Conservation (phyloP, 2,797 vertebrate genomes). For the Crocodylus rhombifer region DNA sequence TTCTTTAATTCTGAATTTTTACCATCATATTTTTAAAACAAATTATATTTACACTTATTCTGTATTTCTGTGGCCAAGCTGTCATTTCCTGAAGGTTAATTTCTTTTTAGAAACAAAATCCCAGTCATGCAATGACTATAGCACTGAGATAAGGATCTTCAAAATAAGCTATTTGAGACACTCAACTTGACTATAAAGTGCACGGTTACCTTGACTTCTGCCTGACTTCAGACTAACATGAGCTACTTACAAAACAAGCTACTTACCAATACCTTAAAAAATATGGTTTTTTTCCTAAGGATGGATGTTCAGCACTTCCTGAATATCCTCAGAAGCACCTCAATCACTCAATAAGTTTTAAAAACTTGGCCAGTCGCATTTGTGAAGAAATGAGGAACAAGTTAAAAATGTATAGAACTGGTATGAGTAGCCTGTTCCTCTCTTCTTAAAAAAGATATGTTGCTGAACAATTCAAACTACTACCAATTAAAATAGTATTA, state of each 20-base stretch:
- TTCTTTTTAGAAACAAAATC: background rate
- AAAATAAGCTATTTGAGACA: background rate
- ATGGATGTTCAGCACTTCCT: background rate
- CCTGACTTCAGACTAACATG: too few species aligned
- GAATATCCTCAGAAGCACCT: background rate
- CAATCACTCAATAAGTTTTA: background rate
- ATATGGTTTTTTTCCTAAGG: background rate
- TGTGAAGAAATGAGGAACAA: background rate
- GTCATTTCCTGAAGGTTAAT: background rate
- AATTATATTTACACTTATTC: background rate
- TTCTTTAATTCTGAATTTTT: background rate
- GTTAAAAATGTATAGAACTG: background rate
- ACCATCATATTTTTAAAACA: background rate
- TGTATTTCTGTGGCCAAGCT: background rate
- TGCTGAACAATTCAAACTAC: background rate
- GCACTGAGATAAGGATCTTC: background rate
- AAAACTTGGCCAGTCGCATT: background rate
- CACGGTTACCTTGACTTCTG: too few species aligned
- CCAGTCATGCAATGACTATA: background rate
- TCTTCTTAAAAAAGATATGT: background rate
- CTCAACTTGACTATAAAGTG: background rate
- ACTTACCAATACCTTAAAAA: too few species aligned
- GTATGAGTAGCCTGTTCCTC: background rate
- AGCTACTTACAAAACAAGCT: too few species aligned
- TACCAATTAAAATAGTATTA: background rate